Conservation (phyloP, 1,140 invertebrate genomes). For the Parasteatoda tepidariorum region DNA sequence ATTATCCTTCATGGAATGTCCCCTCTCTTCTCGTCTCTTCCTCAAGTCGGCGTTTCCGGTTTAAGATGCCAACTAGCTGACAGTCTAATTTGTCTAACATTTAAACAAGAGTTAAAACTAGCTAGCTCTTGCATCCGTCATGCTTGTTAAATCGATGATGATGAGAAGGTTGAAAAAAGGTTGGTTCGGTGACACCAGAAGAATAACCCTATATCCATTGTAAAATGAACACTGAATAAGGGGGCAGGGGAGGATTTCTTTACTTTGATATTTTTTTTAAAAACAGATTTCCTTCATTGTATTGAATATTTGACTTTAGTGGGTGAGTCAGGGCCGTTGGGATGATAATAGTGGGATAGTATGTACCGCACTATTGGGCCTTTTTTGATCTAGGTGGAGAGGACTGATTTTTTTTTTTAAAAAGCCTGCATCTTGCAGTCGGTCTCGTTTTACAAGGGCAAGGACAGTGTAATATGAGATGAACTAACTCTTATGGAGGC, state of each 20-base stretch:
- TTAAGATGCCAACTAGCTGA: not conserved
- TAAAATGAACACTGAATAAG: conserved; percentile 37
- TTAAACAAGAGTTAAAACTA: not conserved
- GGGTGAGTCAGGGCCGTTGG: conserved; percentile 35
- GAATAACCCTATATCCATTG: conserved; percentile 11
- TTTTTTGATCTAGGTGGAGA: not conserved
- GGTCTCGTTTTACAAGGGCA: conserved; percentile 50
- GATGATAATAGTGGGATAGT: conserved; percentile 47
- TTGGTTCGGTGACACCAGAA: not conserved
- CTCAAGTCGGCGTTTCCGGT: not conserved
- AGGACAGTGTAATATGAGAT: conserved; percentile 46
- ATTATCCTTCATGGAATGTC: too few relatives aligned
- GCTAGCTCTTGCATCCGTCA: not conserved
- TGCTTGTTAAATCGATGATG: not conserved
- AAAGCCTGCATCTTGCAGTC: not conserved
- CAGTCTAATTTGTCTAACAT: conserved; percentile 2
- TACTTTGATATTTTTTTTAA: not conserved
- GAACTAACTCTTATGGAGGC: not conserved
- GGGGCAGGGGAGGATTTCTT: not conserved
- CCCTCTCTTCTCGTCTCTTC: not conserved
- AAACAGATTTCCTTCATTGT: conserved; percentile 19
- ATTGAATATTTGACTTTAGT: conserved; percentile 44
- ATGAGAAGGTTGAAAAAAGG: not conserved
- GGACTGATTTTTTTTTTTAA: not conserved
- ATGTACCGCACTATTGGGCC: not conserved